These are phyloP conservation scores for Lathamus discolor DNA, from an alignment of 2,113 vertebrate genomes.

Conservation along the genomic window DNA sequence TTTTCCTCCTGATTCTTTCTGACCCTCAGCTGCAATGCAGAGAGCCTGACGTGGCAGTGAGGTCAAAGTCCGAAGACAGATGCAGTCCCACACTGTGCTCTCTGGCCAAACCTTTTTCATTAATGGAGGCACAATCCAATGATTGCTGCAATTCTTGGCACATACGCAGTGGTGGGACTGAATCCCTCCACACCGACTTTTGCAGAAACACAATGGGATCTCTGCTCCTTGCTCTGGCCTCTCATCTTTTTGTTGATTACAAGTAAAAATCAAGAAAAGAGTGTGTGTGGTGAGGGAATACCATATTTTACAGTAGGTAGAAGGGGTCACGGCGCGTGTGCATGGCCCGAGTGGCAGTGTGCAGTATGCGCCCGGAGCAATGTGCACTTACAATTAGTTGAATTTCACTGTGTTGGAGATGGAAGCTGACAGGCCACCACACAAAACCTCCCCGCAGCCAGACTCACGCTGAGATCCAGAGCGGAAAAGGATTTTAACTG, in stretches of 20 bases:
- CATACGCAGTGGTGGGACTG: not conserved
- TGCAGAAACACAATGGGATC: not conserved
- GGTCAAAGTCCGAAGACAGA: slow-evolving; percentile 24
- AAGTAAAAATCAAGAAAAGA: not conserved
- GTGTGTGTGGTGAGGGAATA: not conserved
- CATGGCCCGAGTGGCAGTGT: not conserved
- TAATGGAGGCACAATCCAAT: not conserved
- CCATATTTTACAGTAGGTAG: not conserved
- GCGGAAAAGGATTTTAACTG: slow-evolving; percentile 67
- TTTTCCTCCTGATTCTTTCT: slow-evolving; percentile 19
- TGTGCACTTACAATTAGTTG: slow-evolving; percentile 67
- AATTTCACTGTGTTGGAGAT: slow-evolving; percentile 71
- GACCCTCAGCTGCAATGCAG: not conserved
- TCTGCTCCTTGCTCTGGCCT: not conserved
- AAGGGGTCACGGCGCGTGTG: not conserved
- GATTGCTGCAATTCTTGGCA: not conserved
- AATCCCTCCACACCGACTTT: not conserved
- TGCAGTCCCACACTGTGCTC: slow-evolving; percentile 7
- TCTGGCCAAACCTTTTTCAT: not conserved
- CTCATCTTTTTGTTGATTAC: not conserved
- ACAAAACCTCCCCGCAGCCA: slow-evolving; percentile 70
- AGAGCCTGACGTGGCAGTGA: not conserved
- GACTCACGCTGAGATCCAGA: slow-evolving; percentile 63
- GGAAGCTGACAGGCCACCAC: slow-evolving; percentile 69
- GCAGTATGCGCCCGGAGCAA: slow-evolving; percentile 31